A percentile compares a stretch with the other conserved stretches of the same genome.
phyloP scores from a whole-genome alignment of 2,113 vertebrate species.

The Callaeas wilsoni region DNA sequence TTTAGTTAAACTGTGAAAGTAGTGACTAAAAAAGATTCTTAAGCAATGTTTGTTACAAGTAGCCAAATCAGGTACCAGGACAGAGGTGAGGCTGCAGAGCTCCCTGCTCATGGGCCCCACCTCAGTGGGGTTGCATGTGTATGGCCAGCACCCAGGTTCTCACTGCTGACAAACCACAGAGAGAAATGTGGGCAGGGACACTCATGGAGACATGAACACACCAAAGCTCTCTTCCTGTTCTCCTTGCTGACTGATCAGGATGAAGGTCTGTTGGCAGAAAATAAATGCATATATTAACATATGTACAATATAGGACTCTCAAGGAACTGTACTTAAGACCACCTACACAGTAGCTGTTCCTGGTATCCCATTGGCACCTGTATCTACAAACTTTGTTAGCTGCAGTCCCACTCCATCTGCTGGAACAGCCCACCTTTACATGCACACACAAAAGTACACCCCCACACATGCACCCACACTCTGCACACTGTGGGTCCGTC shows the following conservation, averaged over 20 bases:
- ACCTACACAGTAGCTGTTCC: neutral
- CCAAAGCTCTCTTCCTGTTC: neutral
- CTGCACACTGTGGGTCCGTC: fast-evolving
- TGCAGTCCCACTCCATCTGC: neutral
- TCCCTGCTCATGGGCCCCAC: fast-evolving
- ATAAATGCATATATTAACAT: neutral
- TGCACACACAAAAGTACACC: neutral
- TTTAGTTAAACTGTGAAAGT: neutral
- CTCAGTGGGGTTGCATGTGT: neutral
- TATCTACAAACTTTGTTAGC: neutral
- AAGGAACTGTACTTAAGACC: neutral
- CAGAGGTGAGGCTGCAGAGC: neutral
- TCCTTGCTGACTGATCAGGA: neutral
- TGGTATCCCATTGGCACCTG: neutral
- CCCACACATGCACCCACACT: neutral
- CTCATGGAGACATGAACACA: too few relatives aligned
- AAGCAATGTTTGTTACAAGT: neutral
- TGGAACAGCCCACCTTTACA: neutral
- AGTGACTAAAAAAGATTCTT: neutral
- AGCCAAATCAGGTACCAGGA: neutral
- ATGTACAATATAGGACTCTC: neutral
- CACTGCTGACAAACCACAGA: neutral
- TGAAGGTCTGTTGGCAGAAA: neutral
- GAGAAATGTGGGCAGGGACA: fast-evolving
- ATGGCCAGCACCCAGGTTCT: neutral